These are phyloP conservation scores for Drosophila rhopaloa DNA, from an alignment of 1,140 invertebrate genomes.

Conservation along the genomic window DNA sequence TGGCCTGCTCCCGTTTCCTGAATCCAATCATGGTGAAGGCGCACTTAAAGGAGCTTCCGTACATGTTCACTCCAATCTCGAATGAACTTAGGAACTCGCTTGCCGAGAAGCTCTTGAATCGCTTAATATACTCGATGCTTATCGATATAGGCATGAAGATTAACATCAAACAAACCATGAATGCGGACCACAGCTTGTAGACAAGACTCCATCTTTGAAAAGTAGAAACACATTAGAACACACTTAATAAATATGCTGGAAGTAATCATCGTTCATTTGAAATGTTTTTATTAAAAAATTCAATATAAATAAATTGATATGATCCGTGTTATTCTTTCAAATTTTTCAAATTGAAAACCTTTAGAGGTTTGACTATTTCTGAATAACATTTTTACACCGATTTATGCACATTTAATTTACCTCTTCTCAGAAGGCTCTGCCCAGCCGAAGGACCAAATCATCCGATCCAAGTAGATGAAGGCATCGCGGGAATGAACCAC, in stretches of 20 bases:
- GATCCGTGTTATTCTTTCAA: too few species aligned
- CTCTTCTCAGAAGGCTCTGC: constrained; percentile 16
- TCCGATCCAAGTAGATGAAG: constrained; percentile 45
- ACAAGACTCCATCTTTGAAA: not conserved
- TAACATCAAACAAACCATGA: not conserved
- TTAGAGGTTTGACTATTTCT: too few species aligned
- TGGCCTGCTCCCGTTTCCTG: constrained; percentile 28
- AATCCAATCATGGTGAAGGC: constrained; percentile 24
- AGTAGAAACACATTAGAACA: too few species aligned
- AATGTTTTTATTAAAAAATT: too few species aligned
- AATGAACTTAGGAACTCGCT: constrained; percentile 60
- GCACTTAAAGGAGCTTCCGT: constrained; percentile 48
- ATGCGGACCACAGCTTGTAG: constrained; percentile 18
- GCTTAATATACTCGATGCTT: constrained; percentile 30
- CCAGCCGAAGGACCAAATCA: constrained; percentile 45
- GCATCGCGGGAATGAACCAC: constrained; percentile 43
- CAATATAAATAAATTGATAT: too few species aligned
- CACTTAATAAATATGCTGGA: too few species aligned
- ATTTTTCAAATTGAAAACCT: too few species aligned
- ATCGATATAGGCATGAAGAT: constrained; percentile 13
- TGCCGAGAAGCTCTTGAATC: constrained; percentile 39
- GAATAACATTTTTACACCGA: too few species aligned
- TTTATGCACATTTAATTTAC: not conserved
- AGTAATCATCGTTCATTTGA: too few species aligned
- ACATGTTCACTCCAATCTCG: constrained; percentile 36